Percentiles rank a stretch among this genome's conserved stretches.
These are phyloP conservation scores for Aphidoletes aphidimyza DNA, from an alignment of 2,888 invertebrate genomes.

Conservation along the genomic window DNA sequence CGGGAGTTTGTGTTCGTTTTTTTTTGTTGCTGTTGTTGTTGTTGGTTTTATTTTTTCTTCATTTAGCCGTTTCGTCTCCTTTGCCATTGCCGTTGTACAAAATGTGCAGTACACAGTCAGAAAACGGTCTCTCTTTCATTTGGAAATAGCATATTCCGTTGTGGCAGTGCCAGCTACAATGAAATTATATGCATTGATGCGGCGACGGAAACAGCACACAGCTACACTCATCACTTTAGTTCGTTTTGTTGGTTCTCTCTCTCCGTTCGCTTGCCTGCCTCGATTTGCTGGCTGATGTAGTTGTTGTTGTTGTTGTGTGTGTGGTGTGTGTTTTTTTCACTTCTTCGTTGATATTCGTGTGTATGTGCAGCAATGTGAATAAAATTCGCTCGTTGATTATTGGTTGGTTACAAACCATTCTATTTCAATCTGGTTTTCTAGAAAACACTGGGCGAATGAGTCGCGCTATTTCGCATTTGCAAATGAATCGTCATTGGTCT, in stretches of 20 bases:
- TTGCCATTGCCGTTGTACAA: no score
- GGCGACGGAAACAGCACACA: constrained; percentile 47
- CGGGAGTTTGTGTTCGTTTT: neutral
- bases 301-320: no score
- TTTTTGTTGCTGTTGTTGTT: neutral
- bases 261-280: neutral
- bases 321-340: neutral
- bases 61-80: neutral
- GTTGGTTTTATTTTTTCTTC: neutral
- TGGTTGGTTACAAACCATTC: constrained; percentile 1
- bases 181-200: constrained; percentile 41
- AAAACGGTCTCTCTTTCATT: no score
- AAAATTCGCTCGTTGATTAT: constrained; percentile 27
- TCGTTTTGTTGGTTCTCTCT: neutral
- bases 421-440: constrained; percentile 1
- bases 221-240: constrained; percentile 35
- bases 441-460: neutral
- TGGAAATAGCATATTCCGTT: neutral
- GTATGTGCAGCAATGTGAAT: constrained; percentile 35
- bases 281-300: no score
- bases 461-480: constrained; percentile 28
- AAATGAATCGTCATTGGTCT: constrained; percentile 41
- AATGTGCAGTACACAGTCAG: constrained; percentile 21
- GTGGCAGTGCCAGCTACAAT: constrained; percentile 3
- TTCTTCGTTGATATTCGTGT: neutral